Conservation (phyloP, 2,797 vertebrate species). For the Gorsachius magnificus region DNA sequence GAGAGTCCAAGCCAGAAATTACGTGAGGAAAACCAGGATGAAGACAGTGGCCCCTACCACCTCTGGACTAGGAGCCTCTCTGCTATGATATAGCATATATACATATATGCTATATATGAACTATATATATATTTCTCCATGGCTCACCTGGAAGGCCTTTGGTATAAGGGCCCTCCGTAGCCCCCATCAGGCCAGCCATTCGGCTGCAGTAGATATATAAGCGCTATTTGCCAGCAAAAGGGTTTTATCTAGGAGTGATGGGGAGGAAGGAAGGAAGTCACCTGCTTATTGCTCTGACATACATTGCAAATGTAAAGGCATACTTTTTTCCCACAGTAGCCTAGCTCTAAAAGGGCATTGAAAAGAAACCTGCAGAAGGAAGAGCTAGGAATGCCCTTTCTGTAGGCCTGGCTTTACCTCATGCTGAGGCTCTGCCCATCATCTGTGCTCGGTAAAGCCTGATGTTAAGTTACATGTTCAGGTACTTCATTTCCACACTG, state of each 20-base stretch:
- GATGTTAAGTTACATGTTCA: fast-evolving
- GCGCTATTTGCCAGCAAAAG: too few species aligned
- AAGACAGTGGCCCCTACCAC: not conserved
- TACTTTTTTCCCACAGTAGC: fast-evolving
- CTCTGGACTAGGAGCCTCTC: not conserved
- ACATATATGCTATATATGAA: too few species aligned
- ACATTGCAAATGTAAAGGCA: fast-evolving
- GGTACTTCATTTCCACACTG: fast-evolving
- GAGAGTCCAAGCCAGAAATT: not conserved
- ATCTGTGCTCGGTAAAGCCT: fast-evolving
- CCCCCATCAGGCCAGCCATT: not conserved
- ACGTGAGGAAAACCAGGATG: not conserved
- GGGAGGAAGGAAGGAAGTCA: not conserved
- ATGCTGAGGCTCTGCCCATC: not conserved
- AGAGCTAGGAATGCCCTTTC: not conserved
- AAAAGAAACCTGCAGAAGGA: too few species aligned
- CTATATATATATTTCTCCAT: fast-evolving
- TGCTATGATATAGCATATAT: not conserved
- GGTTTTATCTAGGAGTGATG: too few species aligned
- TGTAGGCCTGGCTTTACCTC: too few species aligned
- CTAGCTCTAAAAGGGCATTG: not conserved
- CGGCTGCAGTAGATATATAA: too few species aligned
- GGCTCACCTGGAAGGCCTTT: not conserved
- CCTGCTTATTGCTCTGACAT: not conserved
- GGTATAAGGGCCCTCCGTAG: too few species aligned